Conservation (phyloP, 2,797 vertebrate genomes). For the Falco rusticolus region DNA sequence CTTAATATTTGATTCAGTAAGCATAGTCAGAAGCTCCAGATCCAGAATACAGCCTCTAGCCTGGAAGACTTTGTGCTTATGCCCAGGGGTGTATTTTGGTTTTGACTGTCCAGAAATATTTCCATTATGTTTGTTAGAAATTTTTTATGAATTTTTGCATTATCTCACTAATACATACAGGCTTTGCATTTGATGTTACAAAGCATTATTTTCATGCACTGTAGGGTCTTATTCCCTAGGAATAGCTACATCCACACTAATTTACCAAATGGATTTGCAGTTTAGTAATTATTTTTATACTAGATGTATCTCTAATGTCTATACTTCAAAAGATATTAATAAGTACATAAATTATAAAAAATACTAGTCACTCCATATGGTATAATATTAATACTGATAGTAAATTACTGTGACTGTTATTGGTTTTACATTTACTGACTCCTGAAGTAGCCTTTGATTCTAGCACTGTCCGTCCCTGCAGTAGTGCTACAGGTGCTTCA, state of each 20-base stretch:
- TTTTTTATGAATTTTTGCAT: background rate
- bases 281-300: background rate
- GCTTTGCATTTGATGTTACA: background rate
- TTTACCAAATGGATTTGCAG: background rate
- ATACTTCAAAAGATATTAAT: background rate
- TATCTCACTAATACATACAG: background rate
- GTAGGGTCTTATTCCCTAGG: background rate
- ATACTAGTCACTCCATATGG: background rate
- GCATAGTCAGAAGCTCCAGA: background rate
- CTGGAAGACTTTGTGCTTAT: background rate
- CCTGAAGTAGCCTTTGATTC: conserved; percentile 8
- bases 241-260: background rate
- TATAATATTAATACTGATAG: background rate
- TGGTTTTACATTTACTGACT: background rate
- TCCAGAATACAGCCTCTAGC: background rate
- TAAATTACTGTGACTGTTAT: background rate
- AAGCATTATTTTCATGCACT: background rate
- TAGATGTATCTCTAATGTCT: background rate
- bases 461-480: conserved; percentile 1
- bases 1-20: background rate
- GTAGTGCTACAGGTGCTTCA: conserved; percentile 50
- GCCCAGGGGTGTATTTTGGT: background rate
- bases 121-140: background rate
- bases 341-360: background rate
- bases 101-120: background rate